Percentiles rank a stretch among this genome's conserved stretches.
Evolutionary conservation across 2,797 vertebrate species (phyloP).

Genomic region (Oceanodroma leucorhoa): DNA sequence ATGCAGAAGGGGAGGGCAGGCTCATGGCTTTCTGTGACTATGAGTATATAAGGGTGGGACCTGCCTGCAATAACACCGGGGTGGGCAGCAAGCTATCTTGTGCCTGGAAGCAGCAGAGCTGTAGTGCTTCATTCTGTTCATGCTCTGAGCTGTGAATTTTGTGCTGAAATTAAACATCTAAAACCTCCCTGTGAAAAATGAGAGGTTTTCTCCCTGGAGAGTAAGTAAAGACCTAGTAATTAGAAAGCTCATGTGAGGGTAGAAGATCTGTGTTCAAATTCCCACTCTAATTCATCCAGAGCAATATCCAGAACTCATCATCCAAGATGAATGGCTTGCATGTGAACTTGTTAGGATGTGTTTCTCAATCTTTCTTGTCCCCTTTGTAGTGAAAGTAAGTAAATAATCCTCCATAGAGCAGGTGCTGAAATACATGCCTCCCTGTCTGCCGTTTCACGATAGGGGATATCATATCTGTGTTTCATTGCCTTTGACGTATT

Average conservation of each 20-base stretch:
- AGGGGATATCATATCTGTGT: not conserved
- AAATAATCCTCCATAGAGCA: not conserved
- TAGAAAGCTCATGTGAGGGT: not conserved
- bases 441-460: not conserved
- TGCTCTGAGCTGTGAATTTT: not conserved
- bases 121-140: not conserved
- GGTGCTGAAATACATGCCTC: not conserved
- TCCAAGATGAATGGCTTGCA: not conserved
- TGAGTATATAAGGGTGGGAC: fast-evolving
- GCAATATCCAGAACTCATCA: not conserved
- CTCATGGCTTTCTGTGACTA: not conserved
- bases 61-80: not conserved
- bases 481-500: not conserved
- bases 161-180: not conserved
- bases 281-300: not conserved
- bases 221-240: not conserved
- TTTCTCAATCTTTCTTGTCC: not conserved
- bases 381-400: not conserved
- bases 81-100: not conserved
- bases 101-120: not conserved
- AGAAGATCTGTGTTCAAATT: not conserved
- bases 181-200: not conserved
- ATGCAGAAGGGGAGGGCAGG: not conserved
- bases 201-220: not conserved
- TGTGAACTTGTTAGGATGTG: not conserved